Percentiles rank a stretch among this genome's conserved stretches.
Evolutionary conservation across 1,140 invertebrate species (phyloP).

Genomic region (Vanessa atalanta): DNA sequence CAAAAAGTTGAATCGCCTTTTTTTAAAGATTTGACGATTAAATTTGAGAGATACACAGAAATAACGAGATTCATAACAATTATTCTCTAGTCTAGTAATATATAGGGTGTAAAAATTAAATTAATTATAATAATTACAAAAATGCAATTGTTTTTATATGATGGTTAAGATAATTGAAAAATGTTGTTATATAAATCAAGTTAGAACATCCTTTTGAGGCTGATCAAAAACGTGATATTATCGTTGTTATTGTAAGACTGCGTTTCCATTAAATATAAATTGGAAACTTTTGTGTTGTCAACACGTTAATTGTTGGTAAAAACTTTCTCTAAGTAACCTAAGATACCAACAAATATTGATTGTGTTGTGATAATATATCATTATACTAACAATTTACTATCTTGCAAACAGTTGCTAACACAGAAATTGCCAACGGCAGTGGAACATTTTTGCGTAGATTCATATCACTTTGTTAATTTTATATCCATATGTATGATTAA

Average conservation of each 20-base stretch:
- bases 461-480: slow-evolving; percentile 26
- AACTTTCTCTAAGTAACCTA: too few species aligned
- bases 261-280: too few species aligned
- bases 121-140: neutral
- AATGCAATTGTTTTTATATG: slow-evolving; percentile 8
- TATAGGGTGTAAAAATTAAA: neutral
- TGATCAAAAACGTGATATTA: slow-evolving; percentile 33
- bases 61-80: neutral
- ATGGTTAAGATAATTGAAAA: slow-evolving; percentile 7
- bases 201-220: slow-evolving; percentile 21
- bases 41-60: neutral
- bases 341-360: too few species aligned
- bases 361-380: too few species aligned
- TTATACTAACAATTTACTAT: too few species aligned
- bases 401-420: too few species aligned
- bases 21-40: neutral
- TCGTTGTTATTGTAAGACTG: slow-evolving; percentile 25
- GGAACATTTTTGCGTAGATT: slow-evolving; percentile 12
- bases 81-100: neutral
- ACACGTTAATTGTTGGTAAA: too few species aligned
- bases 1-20: too few species aligned
- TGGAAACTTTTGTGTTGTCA: too few species aligned
- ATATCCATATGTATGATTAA: slow-evolving; percentile 22
- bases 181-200: neutral
- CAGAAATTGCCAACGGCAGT: too few species aligned